Base-by-base conservation (phyloP, 37 sponge, comb jelly and placozoan species). In the Lycopodina hypogea region DNA sequence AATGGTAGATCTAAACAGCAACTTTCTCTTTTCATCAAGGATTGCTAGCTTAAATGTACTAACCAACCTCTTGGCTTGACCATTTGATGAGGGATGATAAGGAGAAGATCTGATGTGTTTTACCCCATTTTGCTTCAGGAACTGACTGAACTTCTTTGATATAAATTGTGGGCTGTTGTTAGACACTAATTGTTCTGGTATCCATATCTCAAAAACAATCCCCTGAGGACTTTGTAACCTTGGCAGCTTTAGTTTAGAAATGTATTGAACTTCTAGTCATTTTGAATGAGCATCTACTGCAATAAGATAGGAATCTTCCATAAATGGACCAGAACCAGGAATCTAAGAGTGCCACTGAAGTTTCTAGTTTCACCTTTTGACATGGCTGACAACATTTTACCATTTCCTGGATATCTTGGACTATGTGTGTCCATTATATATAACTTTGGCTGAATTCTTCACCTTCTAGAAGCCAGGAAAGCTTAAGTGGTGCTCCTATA, bases 11-110 rank as follows among this genome's bases (percentile, higher is more conserved):
- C 45, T 29, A 52, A 17, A 17, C 12, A 29, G 68, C 28, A 17
- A 6, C 48, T n/a, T n/a, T n/a, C n/a, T n/a, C n/a, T n/a, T n/a
- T n/a, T n/a, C n/a, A n/a, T n/a, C n/a, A n/a, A n/a, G n/a, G n/a
- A 83, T 58, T 33, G 77, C 60, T 37, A 18, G 30, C 71, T 83
- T 83, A 45, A 83, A 76, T 17, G 77, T 83, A 21, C 42, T n/a
- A 19, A 83, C 77, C 23, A 76, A 76, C 34, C 84, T 39, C 69
- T 83, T 77, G 0, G 70, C 84, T 59, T 65, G 59, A 6, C 89
- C 89, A 77, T 89, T 89, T 3, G 76, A 72, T 11, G 84, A 30
- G 17, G 85, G 85, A 29, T n/a, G 85, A 33, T 84, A 71, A 21
- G 84, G 84, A 28, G 70, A 38, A 56, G 42, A 58, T 8, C 41